Evolutionary conservation across 2,113 vertebrate genomes (phyloP).

Genomic region (Cercopithecus mona): DNA sequence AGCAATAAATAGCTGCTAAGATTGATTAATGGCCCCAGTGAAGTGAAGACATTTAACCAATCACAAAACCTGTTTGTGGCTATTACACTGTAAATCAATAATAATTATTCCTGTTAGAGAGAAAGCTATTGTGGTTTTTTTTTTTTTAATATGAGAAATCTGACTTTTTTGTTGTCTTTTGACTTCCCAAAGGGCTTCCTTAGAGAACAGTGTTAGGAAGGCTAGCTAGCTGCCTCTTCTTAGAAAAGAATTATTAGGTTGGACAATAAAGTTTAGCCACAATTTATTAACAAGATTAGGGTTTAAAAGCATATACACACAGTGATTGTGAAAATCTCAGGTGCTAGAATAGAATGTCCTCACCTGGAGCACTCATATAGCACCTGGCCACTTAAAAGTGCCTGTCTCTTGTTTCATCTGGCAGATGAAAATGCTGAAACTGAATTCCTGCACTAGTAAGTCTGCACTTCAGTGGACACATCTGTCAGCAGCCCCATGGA

Average conservation of each 20-base stretch:
- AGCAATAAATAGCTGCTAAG: slow-evolving; percentile 74
- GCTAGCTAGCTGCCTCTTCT: neutral
- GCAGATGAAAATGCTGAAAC: neutral
- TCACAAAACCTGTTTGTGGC: slow-evolving; percentile 69
- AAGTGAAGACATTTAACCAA: slow-evolving; percentile 76
- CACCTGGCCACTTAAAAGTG: neutral
- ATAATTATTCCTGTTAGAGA: slow-evolving; percentile 69
- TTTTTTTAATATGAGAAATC: slow-evolving; percentile 57
- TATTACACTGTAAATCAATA: slow-evolving; percentile 77
- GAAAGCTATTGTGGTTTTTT: neutral
- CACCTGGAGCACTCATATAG: neutral
- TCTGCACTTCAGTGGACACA: neutral
- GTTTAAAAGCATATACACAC: neutral
- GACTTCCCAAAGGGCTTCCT: slow-evolving; percentile 29
- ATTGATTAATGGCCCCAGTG: slow-evolving; percentile 69
- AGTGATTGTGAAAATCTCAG: neutral
- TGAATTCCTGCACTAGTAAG: neutral
- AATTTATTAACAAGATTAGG: neutral
- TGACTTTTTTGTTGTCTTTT: slow-evolving; percentile 46
- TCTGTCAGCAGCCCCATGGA: neutral
- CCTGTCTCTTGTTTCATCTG: neutral
- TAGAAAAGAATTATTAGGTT: slow-evolving; percentile 28
- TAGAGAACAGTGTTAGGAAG: neutral
- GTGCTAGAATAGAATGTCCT: neutral
- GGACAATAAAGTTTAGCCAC: neutral